A percentile compares a stretch with the other conserved stretches of the same genome.
Conservation (phyloP, 2,888 invertebrate genomes). For the Synergus itoensis region DNA sequence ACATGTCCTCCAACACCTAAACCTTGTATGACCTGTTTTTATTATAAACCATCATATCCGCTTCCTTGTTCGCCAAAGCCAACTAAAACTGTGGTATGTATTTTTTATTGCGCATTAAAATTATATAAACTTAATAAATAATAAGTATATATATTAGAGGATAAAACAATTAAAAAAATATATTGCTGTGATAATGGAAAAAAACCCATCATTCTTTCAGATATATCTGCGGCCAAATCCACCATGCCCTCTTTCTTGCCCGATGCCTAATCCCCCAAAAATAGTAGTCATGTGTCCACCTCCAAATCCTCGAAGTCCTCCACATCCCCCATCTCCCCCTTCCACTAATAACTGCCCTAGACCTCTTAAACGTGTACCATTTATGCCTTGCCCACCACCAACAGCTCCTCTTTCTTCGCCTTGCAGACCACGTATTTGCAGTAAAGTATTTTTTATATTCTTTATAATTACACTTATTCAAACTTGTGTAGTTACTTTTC, state of each 20-base stretch:
- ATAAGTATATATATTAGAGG: too few species aligned
- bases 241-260: too few species aligned
- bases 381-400: conserved; percentile 63
- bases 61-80: neutral
- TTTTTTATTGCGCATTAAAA: neutral
- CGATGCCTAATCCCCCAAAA: too few species aligned
- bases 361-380: conserved; percentile 59
- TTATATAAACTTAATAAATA: too few species aligned
- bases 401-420: conserved; percentile 58
- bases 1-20: neutral
- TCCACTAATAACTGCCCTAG: conserved; percentile 56
- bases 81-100: neutral
- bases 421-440: conserved; percentile 46
- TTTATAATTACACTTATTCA: too few species aligned
- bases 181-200: too few species aligned
- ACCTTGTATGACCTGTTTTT: neutral
- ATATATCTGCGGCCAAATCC: too few species aligned
- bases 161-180: too few species aligned
- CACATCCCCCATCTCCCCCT: conserved; percentile 49
- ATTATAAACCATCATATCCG: neutral
- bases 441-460: too few species aligned
- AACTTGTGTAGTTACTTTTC: too few species aligned
- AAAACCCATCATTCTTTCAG: too few species aligned
- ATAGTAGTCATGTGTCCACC: conserved; percentile 54
- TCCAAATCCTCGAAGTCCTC: conserved; percentile 38